Base-by-base conservation (phyloP, 2,113 vertebrate species). In the Erpornis zantholeuca region DNA sequence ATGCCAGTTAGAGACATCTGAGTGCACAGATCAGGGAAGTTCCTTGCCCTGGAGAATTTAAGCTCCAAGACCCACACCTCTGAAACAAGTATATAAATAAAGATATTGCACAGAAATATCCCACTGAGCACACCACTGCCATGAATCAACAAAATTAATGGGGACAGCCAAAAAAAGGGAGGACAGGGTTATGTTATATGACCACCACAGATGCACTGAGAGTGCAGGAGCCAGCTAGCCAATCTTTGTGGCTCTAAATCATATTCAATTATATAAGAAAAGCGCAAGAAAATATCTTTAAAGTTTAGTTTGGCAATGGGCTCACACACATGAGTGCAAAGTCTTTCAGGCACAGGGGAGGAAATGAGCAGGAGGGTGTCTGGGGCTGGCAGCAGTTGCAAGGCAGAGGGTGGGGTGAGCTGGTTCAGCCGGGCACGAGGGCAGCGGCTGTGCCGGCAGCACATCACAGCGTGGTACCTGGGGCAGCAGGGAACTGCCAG, bases 271-370 rank as follows among this genome's bases (percentile, higher is more conserved):
- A 78, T 36, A 8, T 38, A 73, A 64, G 33, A 52, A 54, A 84
- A 89, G 33, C 64, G 65, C 33, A 68, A 72, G 63, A 82, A 90
- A 90, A 25, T 49, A 49, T 31, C 40, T 79, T 71, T 25, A 64
- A 21, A n/a, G 21, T 52, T 91, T 29, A 59, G 27, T 75, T 56
- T 66, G 61, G 72, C 69, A 70, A 38, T 3, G 14, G 52, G 52
- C 38, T 86, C 27, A 1, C 0, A 3, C 24, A 54, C 3, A 2
- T 0, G 9, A 53, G 11, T 6, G 12, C 0, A 1, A 73, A 82
- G 28, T 25, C 38, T 38, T 73, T 57, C 38, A 63, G 56, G 57
- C 29, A 23, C 1, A 2, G 21, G 8, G 23, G 23, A 49, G 52
- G 40, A 84, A 71, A 63, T 2, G 42, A 35, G 69, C 69, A 64